Conservation (phyloP, 2,797 vertebrate species). For the Platyrinchus mystaceus region DNA sequence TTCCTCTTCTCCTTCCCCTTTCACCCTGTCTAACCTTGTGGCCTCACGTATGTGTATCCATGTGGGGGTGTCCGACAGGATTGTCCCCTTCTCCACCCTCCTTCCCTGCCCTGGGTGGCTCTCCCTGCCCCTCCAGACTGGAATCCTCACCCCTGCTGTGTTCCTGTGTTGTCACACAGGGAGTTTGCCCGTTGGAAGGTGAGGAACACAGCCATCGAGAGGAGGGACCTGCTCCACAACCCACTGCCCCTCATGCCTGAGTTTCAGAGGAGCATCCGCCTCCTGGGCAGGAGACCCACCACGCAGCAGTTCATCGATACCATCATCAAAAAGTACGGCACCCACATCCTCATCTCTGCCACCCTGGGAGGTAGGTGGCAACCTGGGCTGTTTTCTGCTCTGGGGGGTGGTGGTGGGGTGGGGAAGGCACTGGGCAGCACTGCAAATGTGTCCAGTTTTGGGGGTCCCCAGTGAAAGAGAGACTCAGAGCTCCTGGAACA, state of each 20-base stretch:
- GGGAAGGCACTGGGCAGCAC: no score
- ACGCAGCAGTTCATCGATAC: conserved; percentile 98
- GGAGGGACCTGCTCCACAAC: conserved; percentile 92
- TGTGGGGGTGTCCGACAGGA: not conserved
- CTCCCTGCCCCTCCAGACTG: not conserved
- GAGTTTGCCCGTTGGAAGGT: conserved; percentile 99
- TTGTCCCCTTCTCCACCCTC: not conserved
- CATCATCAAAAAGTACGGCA: conserved; percentile 99
- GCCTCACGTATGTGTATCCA: not conserved
- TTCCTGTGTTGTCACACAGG: conserved; percentile 74
- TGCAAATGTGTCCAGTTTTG: not conserved
- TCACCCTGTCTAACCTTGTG: not conserved
- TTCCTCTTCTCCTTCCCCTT: not conserved
- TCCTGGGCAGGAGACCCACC: conserved; percentile 95
- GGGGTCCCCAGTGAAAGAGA: not conserved
- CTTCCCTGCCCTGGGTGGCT: rapidly evolving
- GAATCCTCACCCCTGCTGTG: not conserved
- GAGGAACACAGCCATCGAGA: conserved; percentile 98
- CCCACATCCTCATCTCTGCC: conserved; percentile 98
- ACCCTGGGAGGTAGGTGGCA: conserved; percentile 93
- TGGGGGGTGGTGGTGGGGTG: no score
- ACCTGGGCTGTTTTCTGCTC: rapidly evolving
- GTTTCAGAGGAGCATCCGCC: conserved; percentile 94
- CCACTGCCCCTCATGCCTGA: conserved; percentile 97
- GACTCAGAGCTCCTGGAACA: not conserved